Evolutionary conservation across 2,888 invertebrate genomes (phyloP).

Genomic region (Acanthococcus lagerstroemiae): DNA sequence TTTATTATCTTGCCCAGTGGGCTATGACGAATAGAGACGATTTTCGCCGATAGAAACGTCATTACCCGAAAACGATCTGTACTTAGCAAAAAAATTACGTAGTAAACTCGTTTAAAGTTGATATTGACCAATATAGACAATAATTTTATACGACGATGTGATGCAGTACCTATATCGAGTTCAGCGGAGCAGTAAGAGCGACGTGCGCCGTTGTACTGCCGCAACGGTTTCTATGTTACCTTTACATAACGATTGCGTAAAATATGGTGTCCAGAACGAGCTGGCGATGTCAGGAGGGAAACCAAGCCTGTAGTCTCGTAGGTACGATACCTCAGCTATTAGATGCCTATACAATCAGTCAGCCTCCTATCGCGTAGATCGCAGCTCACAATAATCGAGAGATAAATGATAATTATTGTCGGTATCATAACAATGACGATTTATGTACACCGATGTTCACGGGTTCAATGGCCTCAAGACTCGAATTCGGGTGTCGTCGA

Average conservation of each 20-base stretch:
- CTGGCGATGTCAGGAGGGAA: background rate
- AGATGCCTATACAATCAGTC: too few relatives aligned
- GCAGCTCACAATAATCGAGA: too few relatives aligned
- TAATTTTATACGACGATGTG: background rate
- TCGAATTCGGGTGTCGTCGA: too few relatives aligned
- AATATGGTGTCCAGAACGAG: background rate
- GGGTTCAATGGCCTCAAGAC: too few relatives aligned
- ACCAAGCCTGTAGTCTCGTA: too few relatives aligned
- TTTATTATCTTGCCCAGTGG: too few relatives aligned
- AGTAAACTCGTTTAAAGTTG: background rate
- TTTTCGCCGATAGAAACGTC: background rate
- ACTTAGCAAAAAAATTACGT: background rate
- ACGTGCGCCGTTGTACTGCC: background rate
- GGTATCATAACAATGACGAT: too few relatives aligned
- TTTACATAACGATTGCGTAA: background rate
- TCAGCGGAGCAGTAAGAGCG: background rate
- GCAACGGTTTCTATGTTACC: background rate
- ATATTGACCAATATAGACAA: background rate
- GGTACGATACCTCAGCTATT: too few relatives aligned
- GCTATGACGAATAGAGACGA: too few relatives aligned
- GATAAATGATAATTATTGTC: too few relatives aligned
- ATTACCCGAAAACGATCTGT: background rate
- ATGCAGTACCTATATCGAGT: background rate
- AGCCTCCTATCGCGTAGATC: too few relatives aligned
- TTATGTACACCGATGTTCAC: too few relatives aligned